Conservation (phyloP, 2,797 vertebrate species). For the Chromobotia macracanthus region DNA sequence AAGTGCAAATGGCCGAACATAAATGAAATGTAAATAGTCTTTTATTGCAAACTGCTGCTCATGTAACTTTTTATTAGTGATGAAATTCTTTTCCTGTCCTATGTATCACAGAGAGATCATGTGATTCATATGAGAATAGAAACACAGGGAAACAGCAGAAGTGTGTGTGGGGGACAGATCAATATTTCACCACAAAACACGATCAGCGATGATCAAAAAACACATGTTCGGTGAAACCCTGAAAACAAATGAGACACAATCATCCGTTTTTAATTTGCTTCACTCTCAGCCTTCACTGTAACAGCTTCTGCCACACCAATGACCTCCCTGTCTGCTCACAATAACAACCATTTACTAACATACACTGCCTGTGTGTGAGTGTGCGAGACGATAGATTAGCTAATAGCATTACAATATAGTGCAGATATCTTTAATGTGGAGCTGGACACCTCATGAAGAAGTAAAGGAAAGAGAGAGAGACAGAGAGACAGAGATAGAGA, state of each 20-base stretch:
- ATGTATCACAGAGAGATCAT: background rate
- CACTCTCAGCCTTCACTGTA: conserved; percentile 36
- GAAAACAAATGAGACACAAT: conserved; percentile 56
- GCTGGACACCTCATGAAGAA: conserved; percentile 43
- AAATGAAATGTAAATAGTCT: background rate
- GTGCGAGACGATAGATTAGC: conserved; percentile 53
- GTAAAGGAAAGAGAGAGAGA: conserved; percentile 27
- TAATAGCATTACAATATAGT: conserved; percentile 62
- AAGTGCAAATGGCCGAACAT: background rate
- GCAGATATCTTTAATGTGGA: conserved; percentile 58
- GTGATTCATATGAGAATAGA: conserved; percentile 18
- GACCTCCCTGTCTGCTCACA: conserved; percentile 43
- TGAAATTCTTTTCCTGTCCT: background rate
- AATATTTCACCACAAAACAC: conserved; percentile 68
- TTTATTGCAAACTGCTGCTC: background rate
- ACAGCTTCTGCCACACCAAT: conserved; percentile 21
- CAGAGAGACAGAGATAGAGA: too few species aligned
- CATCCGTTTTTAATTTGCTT: conserved; percentile 27
- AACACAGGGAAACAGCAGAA: conserved; percentile 20
- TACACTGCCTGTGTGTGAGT: conserved; percentile 24
- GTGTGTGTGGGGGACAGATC: conserved; percentile 47
- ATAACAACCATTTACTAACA: conserved; percentile 39
- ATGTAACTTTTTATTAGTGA: background rate
- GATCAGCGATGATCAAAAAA: conserved; percentile 65
- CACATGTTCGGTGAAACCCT: conserved; percentile 63